A percentile compares a stretch with the other conserved stretches of the same genome.
These are phyloP conservation scores for Drosophila fungiperda DNA, from an alignment of 2,888 invertebrate species.

Conservation along the genomic window DNA sequence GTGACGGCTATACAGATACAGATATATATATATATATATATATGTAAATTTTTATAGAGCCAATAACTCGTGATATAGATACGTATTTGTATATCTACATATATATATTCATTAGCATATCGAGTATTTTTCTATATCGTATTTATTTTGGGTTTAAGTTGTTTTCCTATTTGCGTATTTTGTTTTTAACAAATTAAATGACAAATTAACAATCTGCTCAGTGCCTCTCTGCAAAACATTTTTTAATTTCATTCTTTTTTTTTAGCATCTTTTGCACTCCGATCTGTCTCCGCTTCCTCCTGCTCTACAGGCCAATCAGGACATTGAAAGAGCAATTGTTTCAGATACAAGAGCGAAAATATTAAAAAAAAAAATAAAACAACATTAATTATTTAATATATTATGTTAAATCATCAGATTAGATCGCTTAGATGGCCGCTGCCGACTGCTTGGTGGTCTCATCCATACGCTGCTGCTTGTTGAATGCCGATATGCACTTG, in stretches of 20 bases:
- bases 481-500: constrained; percentile 96
- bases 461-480: constrained; percentile 86
- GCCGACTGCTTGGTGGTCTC: constrained; percentile 68
- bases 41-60: neutral
- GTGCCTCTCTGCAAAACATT: constrained; percentile 10
- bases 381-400: constrained; percentile 70
- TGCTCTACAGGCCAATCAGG: neutral
- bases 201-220: constrained; percentile 50
- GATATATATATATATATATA: neutral
- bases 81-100: neutral
- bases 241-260: neutral
- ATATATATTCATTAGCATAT: neutral
- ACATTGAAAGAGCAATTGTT: constrained; percentile 47
- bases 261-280: constrained; percentile 17
- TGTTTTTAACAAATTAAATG: constrained; percentile 67
- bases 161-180: constrained; percentile 55
- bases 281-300: constrained; percentile 15
- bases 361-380: constrained; percentile 47
- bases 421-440: constrained; percentile 64
- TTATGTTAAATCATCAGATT: constrained; percentile 58
- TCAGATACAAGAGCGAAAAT: constrained; percentile 29
- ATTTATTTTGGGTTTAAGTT: constrained; percentile 61
- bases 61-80: neutral
- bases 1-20: constrained; percentile 4
- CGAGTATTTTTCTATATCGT: constrained; percentile 60